phyloP scores from a whole-genome alignment of 2,113 vertebrate genomes.

The Pogona vitticeps region DNA sequence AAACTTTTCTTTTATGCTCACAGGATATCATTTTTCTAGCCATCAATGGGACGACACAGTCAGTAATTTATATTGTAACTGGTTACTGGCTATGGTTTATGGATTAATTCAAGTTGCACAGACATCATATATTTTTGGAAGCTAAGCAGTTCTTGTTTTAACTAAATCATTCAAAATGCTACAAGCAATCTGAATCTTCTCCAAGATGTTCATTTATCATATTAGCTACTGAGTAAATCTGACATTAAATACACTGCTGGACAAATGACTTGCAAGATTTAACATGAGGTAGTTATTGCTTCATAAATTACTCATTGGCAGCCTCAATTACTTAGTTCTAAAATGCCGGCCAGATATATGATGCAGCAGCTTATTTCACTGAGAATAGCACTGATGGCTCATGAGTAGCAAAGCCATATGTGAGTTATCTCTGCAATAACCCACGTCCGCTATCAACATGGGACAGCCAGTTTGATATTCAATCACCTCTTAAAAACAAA shows the following conservation, averaged over 20 bases:
- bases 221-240: constrained; percentile 49
- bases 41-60: not conserved
- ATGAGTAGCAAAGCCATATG: constrained; percentile 10
- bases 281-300: constrained; percentile 52
- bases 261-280: constrained; percentile 54
- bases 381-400: constrained; percentile 39
- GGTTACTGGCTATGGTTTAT: not conserved
- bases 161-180: constrained; percentile 45
- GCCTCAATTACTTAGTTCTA: constrained; percentile 47
- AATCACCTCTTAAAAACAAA: constrained; percentile 49
- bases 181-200: constrained; percentile 39
- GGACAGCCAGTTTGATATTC: constrained; percentile 45
- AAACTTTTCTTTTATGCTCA: constrained; percentile 11
- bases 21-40: not conserved
- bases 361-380: constrained; percentile 28
- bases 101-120: constrained; percentile 19
- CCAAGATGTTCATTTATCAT: constrained; percentile 43
- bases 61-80: constrained; percentile 24
- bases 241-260: constrained; percentile 38
- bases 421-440: constrained; percentile 53
- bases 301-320: constrained; percentile 45
- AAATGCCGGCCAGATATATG: constrained; percentile 48
- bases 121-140: constrained; percentile 28
- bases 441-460: constrained; percentile 16
- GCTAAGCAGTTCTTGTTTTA: constrained; percentile 47